Conservation (phyloP, 2,888 invertebrate species). For the Meteorus colon region DNA sequence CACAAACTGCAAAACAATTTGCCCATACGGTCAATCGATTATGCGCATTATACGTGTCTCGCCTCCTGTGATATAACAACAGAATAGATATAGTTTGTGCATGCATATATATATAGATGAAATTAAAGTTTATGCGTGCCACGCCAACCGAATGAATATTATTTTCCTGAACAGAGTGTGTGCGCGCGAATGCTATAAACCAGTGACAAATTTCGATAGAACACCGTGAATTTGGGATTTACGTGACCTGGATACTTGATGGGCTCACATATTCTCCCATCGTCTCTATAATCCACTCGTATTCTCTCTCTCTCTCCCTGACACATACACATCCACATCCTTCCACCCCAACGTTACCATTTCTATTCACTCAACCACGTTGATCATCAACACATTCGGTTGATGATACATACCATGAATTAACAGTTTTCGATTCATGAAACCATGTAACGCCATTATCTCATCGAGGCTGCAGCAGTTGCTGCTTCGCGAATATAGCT, state of each 20-base stretch:
- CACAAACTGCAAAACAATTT: slow-evolving; percentile 46
- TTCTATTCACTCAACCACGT: slow-evolving; percentile 38
- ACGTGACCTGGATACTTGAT: slow-evolving; percentile 62
- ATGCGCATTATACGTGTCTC: slow-evolving; percentile 29
- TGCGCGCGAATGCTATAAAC: slow-evolving; percentile 37
- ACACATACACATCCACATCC: no score
- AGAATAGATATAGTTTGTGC: slow-evolving; percentile 46
- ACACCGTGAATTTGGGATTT: slow-evolving; percentile 60
- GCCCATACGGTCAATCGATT: slow-evolving; percentile 46
- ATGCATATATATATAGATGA: slow-evolving; percentile 35
- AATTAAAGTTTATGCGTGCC: slow-evolving; percentile 51
- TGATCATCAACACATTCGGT: slow-evolving; percentile 18
- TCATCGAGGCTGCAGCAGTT: neutral
- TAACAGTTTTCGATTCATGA: neutral
- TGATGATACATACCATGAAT: neutral
- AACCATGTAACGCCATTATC: neutral
- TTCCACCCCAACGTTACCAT: neutral
- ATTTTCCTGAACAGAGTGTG: slow-evolving; percentile 28
- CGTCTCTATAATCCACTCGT: slow-evolving; percentile 7
- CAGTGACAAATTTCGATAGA: slow-evolving; percentile 62
- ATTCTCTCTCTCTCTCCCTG: slow-evolving; percentile 2
- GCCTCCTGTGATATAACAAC: slow-evolving; percentile 17
- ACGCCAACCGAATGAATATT: slow-evolving; percentile 49
- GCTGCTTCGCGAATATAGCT: neutral
- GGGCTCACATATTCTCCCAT: slow-evolving; percentile 24